Base-by-base conservation (phyloP, 1,140 invertebrate genomes). In the Agrypnia vestita region DNA sequence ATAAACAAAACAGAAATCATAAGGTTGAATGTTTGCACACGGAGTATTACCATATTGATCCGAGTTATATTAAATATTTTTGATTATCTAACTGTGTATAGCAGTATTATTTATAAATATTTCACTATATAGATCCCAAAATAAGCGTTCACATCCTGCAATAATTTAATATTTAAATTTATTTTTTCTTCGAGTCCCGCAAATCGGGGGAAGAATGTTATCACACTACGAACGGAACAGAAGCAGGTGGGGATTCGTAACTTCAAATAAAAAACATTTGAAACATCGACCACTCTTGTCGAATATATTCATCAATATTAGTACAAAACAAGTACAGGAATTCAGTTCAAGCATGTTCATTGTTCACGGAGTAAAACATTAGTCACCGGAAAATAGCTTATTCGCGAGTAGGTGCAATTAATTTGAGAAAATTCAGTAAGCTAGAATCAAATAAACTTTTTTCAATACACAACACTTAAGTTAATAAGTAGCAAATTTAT, bases 1-100 rank as follows among this genome's bases (percentile, higher is more conserved):
- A 76, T 35, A 76, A 64, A 77, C 62, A 77, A 77, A 69, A 77
- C 76, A 53, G 44, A 77, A 76, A 74, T 74, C 15, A 77, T 51
- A 77, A 35, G 46, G 43, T 35, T 69, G 46, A n/a, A 69, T 46
- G 12, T 69, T 35, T 35, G 25, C 25, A 55, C 46, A 71, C 67
- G 62, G 67, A 71, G 67, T 71, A 71, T 71, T 71, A 43, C 7
- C 47, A 49, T 15, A 51, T 71, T 71, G 67, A 71, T 71, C 67
- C 51, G 35, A 8, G n/a, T 15, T 56, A 3, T 56, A 15, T 56
- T 35, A 56, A 56, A 56, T 56, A 56, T 21, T 59, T 59, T 59
- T 19, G 6, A 59, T 21, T 67, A 46, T 25, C 62, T 43, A 67
- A 67, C 43, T 67, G 62, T 67, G 35, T 15, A 67, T 44, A 67